Evolutionary conservation across 2,797 vertebrate species (phyloP), one percentile per base, ranked within the genome.

Genomic region (Nothura maculosa): DNA sequence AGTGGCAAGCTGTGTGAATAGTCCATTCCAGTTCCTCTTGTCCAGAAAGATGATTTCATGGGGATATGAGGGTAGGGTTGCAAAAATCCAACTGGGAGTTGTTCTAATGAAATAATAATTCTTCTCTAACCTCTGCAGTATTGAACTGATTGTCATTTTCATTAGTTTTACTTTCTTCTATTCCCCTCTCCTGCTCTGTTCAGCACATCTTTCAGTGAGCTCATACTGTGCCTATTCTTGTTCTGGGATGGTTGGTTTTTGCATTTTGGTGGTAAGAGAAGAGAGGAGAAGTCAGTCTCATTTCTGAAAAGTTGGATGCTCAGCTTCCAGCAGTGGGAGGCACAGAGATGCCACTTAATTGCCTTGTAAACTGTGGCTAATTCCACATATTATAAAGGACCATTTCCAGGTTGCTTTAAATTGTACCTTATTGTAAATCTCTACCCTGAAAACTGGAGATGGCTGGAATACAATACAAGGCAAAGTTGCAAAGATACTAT

Each of bases 101-200:
- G 43, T 79, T 92, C 68, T 95, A 61, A 67, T 86, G 90, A 77
- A 90, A 57, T 32, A 74, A 32, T 86, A 81, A 70, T 88, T 88
- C 50, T 81, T 85, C 69, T 81, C 60, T 88, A 91, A 82, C 64
- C 78, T 94, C 75, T 77, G 57, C 75, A 68, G 57, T 86, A 91
- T 72, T 77, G 40, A 91, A 66, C 52, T 88, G 85, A 79, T 86
- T 84, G 79, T 91, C 42, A 85, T 90, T 96, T 90, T 91, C 80
- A 80, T 93, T 84, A 92, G 52, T 86, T 73, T 52, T 70, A 17
- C 47, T 88, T 79, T 62, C 27, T 62, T 83, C 81, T 79, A 87
- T 92, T 81, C 61, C 28, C 52, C 12, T 91, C 32, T 91, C 61
- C 40, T 32, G 38, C 4, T 45, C 52, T 90, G 67, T 76, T 91